Evolutionary conservation across 2,888 invertebrate genomes (phyloP).

Genomic region (Scaptomyza caliginosa): DNA sequence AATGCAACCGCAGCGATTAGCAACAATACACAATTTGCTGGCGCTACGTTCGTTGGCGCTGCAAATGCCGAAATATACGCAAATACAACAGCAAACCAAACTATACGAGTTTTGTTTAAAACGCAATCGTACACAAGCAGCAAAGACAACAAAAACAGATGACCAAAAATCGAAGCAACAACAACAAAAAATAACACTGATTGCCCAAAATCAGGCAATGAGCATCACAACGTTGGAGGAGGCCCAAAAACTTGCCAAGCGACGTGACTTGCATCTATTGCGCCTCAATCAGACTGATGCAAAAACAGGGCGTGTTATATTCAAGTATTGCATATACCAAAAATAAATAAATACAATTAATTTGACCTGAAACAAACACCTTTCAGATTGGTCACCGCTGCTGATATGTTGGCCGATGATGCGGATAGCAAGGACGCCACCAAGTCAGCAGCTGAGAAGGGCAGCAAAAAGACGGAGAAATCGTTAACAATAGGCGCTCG

Average conservation of each 20-base stretch:
- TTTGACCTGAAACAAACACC: not conserved
- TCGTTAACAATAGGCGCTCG: slow-evolving; percentile 86
- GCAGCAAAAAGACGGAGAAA: slow-evolving; percentile 86
- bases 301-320: slow-evolving; percentile 88
- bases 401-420: slow-evolving; percentile 88
- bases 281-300: slow-evolving; percentile 88
- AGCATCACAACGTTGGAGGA: slow-evolving; percentile 87
- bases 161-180: slow-evolving; percentile 36
- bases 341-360: too few species aligned
- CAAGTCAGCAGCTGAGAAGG: slow-evolving; percentile 40
- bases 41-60: slow-evolving; percentile 24
- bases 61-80: slow-evolving; percentile 17
- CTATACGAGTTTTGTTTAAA: slow-evolving; percentile 20
- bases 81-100: slow-evolving; percentile 2
- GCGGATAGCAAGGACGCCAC: not conserved
- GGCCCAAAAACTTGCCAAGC: slow-evolving; percentile 88
- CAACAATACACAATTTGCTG: slow-evolving; percentile 36
- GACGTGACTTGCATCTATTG: slow-evolving; percentile 88
- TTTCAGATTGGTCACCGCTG: slow-evolving; percentile 87
- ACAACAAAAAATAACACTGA: slow-evolving; percentile 87
- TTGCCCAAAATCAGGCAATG: slow-evolving; percentile 86
- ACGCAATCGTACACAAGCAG: slow-evolving; percentile 47
- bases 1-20: slow-evolving; percentile 42
- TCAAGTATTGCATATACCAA: slow-evolving; percentile 85
- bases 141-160: slow-evolving; percentile 17